Evolutionary conservation across 37 sponge, comb jelly and placozoan species (phyloP).

Genomic region (Ianthella basta): DNA sequence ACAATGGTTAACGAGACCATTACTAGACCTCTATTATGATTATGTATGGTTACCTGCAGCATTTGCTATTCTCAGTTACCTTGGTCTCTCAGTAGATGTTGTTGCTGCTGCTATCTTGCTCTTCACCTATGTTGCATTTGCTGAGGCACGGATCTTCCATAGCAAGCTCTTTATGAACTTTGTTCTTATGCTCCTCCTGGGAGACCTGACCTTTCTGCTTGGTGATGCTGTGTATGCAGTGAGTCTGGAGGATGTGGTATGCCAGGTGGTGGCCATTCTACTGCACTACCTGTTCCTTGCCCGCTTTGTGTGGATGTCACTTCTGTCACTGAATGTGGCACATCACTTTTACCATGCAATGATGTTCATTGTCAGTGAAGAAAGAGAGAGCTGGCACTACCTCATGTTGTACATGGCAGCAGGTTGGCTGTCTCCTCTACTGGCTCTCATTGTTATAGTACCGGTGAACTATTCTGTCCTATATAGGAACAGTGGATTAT

Average conservation of each 20-base stretch:
- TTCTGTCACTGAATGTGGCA: conserved; percentile 32
- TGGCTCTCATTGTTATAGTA: conserved; percentile 17
- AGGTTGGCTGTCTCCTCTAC: conserved; percentile 52
- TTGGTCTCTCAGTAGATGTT: conserved; percentile 55
- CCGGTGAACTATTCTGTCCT: conserved; percentile 39
- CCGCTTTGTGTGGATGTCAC: conserved; percentile 58
- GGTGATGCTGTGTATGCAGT: neutral
- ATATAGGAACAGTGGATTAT: conserved; percentile 41
- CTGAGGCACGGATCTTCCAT: conserved; percentile 48
- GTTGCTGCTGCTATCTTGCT: conserved; percentile 35
- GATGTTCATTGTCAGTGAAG: neutral
- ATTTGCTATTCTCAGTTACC: conserved; percentile 45
- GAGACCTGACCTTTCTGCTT: conserved; percentile 35
- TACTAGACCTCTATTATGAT: too few relatives aligned
- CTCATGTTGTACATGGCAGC: conserved; percentile 18
- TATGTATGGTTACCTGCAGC: too few relatives aligned
- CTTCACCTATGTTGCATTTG: conserved; percentile 50
- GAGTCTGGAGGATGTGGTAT: neutral
- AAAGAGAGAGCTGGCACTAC: neutral
- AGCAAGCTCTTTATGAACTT: conserved; percentile 55
- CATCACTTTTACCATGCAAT: neutral
- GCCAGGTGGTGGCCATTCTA: conserved; percentile 14
- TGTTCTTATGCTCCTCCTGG: conserved; percentile 10
- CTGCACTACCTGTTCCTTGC: conserved; percentile 55
- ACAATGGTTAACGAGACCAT: neutral